A percentile compares a stretch with the other conserved stretches of the same genome.
These are phyloP conservation scores for Oeneis ivallda DNA, from an alignment of 2,888 invertebrate genomes.

Conservation along the genomic window DNA sequence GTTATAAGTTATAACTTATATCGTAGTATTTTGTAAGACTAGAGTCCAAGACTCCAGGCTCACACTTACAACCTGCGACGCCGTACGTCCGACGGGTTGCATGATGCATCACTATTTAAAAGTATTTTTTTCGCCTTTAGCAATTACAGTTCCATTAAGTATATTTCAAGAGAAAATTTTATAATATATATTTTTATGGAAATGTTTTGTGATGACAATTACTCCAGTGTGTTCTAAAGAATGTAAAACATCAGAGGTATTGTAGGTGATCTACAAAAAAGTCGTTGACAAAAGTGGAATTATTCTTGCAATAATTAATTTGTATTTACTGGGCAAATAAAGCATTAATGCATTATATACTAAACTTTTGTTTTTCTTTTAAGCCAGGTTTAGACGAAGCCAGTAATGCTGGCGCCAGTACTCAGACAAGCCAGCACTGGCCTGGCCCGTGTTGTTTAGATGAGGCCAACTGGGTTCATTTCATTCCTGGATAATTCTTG, in stretches of 20 bases:
- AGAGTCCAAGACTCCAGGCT: no score
- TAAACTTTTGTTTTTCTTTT: slow-evolving; percentile 52
- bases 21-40: no score
- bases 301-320: slow-evolving; percentile 78
- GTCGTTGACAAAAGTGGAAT: slow-evolving; percentile 50
- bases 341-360: slow-evolving; percentile 69
- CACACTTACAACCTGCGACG: no score
- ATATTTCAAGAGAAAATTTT: slow-evolving; percentile 63
- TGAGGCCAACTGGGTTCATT: no score
- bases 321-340: slow-evolving; percentile 81
- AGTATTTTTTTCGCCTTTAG: slow-evolving; percentile 38
- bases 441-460: no score
- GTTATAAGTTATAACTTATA: no score
- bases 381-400: no score
- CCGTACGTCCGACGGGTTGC: neutral
- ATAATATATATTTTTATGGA: slow-evolving; percentile 75
- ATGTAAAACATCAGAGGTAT: slow-evolving; percentile 48
- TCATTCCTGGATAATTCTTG: no score
- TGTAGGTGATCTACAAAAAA: slow-evolving; percentile 52
- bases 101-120: neutral
- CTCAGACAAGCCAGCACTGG: no score
- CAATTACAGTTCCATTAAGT: slow-evolving; percentile 74
- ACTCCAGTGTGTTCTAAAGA: slow-evolving; percentile 41
- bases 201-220: slow-evolving; percentile 65
- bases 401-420: no score